Base-by-base conservation (phyloP, 2,888 invertebrate species). In the Hypomecis punctinalis region DNA sequence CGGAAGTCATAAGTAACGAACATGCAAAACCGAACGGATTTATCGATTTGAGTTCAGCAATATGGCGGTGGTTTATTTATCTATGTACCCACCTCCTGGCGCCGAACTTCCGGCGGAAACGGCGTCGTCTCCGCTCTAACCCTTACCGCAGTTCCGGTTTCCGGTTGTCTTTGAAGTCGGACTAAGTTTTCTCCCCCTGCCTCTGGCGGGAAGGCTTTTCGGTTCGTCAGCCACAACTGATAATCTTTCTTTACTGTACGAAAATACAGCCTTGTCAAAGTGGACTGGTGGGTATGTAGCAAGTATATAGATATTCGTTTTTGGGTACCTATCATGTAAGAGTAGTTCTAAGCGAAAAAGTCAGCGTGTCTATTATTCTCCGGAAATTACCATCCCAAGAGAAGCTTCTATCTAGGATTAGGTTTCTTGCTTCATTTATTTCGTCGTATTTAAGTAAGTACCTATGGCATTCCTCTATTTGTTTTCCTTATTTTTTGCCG, bases 121-220 rank as follows among this genome's bases (percentile, higher is more conserved):
- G 88, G 86, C 86, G 87, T 88, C 90, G 91, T 89, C 91, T 89
- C 90, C 89, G 89, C 82, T 88, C 85, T 90, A 93, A 91, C 92
- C 91, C 92, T 92, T 92, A 85, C 91, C 90, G 84, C 83, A 84
- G 86, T 90, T 91, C 92, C 92, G 90, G 91, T 89, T 91, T 91
- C 91, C 91, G 89, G 80, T 77, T 80, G 85, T 82, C 86, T 90
- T 90, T 91, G 89, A 90, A 85, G 82, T 84, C 85, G 72, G 73
- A 76, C 82, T 74, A 82, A 85, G 85, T 88, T 91, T 86, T 86
- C 88, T 85, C 72, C 52, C 57, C 78, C 77, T 72, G 70, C 76
- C 72, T 74, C 75, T 74, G 81, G 73, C 71, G 70, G 72, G 75
- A 70, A 83, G 82, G 80, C 76, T 82, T 84, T 81, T 76, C 80